phyloP scores from a whole-genome alignment of 1,140 invertebrate species.

The Drosophila miranda region DNA sequence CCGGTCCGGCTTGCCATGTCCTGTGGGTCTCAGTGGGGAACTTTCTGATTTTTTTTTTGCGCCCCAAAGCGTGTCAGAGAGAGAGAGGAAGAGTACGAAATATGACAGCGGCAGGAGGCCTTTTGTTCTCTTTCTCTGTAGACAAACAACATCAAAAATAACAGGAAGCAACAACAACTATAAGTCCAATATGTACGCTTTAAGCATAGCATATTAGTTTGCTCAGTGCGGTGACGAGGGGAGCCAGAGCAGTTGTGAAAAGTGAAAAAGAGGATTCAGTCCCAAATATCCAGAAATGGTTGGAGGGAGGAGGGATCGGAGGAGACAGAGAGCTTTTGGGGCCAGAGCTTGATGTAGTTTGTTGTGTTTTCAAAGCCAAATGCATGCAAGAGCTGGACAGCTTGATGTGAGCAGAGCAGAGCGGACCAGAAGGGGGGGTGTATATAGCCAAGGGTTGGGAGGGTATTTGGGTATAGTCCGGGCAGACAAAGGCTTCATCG shows the following conservation, averaged over 20 bases:
- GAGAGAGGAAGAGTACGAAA: constrained; percentile 56
- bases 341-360: constrained; percentile 71
- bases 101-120: constrained; percentile 75
- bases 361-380: constrained; percentile 78
- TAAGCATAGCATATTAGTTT: constrained; percentile 81
- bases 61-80: constrained; percentile 43
- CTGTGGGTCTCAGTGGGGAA: constrained; percentile 48
- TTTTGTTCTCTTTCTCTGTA: constrained; percentile 59
- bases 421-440: neutral
- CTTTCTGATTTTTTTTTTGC: constrained; percentile 6
- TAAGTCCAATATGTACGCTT: constrained; percentile 81
- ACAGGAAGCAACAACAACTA: constrained; percentile 73
- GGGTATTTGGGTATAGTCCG: constrained; percentile 8
- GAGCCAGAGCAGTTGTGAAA: constrained; percentile 18
- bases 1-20: constrained; percentile 20
- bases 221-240: constrained; percentile 45
- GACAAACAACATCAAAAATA: constrained; percentile 80
- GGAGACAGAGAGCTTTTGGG: constrained; percentile 31
- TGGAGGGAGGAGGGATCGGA: constrained; percentile 13
- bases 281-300: constrained; percentile 55
- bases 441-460: neutral
- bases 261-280: constrained; percentile 74
- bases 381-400: constrained; percentile 70
- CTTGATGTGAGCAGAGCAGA: constrained; percentile 5
- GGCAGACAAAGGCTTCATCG: constrained; percentile 71